Conservation (phyloP, 2,113 vertebrate species). For the Percopsis transmontana region DNA sequence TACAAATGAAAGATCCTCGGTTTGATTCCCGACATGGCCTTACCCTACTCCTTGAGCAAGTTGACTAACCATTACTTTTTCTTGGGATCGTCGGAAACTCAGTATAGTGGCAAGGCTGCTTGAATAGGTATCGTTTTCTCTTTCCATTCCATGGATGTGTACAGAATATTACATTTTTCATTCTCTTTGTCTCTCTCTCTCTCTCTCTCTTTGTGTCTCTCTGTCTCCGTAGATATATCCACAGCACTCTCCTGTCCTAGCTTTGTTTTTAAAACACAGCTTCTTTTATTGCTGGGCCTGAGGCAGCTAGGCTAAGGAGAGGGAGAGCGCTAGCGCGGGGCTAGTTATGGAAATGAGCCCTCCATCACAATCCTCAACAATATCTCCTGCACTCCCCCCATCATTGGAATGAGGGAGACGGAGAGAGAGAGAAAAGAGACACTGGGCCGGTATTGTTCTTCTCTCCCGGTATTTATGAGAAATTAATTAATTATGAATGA, state of each 20-base stretch:
- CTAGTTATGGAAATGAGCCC: slow-evolving; percentile 78
- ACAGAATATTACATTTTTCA: too few species aligned
- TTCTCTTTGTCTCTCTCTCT: slow-evolving; percentile 14
- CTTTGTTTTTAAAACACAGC: slow-evolving; percentile 70
- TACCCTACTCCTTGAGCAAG: too few species aligned
- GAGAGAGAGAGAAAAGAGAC: slow-evolving; percentile 41
- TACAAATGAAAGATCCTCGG: slow-evolving; percentile 25
- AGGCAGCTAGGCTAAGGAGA: slow-evolving; percentile 69
- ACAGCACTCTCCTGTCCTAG: slow-evolving; percentile 46
- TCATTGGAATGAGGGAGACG: slow-evolving; percentile 37
- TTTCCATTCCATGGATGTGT: slow-evolving; percentile 20
- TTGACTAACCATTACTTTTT: not conserved
- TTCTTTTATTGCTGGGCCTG: slow-evolving; percentile 74
- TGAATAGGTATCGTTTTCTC: too few species aligned
- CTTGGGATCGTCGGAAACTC: not conserved
- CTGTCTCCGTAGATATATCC: slow-evolving; percentile 30
- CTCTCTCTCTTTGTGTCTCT: slow-evolving; percentile 46
- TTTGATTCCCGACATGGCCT: too few species aligned
- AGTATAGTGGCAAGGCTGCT: too few species aligned
- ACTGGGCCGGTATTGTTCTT: slow-evolving; percentile 71
- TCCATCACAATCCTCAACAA: slow-evolving; percentile 74
- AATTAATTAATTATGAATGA: slow-evolving; percentile 84
- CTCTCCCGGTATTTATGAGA: slow-evolving; percentile 65
- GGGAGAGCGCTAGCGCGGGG: slow-evolving; percentile 59
- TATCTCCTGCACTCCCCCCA: slow-evolving; percentile 64